Percentiles rank a stretch among this genome's conserved stretches.
phyloP scores from a whole-genome alignment of 92 coral and sea anemone genomes.

The Paragorgia papillata region DNA sequence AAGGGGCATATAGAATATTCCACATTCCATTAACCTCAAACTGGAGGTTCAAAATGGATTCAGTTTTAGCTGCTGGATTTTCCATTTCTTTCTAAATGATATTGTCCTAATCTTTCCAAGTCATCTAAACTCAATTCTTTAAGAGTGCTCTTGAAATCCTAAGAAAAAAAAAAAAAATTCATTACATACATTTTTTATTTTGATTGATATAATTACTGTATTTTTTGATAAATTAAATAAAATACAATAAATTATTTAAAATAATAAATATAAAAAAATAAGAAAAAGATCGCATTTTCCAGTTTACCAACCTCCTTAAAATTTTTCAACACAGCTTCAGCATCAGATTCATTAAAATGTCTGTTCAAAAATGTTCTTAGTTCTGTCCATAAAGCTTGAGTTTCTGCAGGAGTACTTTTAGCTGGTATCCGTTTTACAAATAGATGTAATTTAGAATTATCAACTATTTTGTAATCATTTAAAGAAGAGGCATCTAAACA shows the following conservation, averaged over 20 bases:
- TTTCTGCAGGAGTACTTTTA: constrained; percentile 29
- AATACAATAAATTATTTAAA: too few relatives aligned
- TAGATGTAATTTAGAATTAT: constrained; percentile 72
- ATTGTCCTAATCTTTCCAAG: constrained; percentile 83
- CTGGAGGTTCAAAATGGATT: not conserved
- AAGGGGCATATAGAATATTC: too few relatives aligned
- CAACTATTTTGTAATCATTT: constrained; percentile 56
- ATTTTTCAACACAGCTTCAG: constrained; percentile 65
- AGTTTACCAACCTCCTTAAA: constrained; percentile 63
- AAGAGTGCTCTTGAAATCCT: constrained; percentile 80
- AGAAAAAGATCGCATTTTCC: not conserved
- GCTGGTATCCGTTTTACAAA: constrained; percentile 58
- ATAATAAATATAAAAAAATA: too few relatives aligned
- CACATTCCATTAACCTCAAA: not conserved
- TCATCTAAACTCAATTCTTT: constrained; percentile 89
- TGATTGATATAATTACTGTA: too few relatives aligned
- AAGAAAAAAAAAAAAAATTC: not conserved
- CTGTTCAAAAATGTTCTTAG: constrained; percentile 52
- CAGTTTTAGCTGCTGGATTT: constrained; percentile 11
- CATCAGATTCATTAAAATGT: constrained; percentile 72
- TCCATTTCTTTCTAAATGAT: constrained; percentile 56
- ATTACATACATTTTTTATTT: too few relatives aligned
- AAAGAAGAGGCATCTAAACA: constrained; percentile 61
- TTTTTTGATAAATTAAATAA: too few relatives aligned
- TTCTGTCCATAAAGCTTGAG: constrained; percentile 62